Conservation (phyloP, 1,140 invertebrate species). For the Philopotamus ludificatus region DNA sequence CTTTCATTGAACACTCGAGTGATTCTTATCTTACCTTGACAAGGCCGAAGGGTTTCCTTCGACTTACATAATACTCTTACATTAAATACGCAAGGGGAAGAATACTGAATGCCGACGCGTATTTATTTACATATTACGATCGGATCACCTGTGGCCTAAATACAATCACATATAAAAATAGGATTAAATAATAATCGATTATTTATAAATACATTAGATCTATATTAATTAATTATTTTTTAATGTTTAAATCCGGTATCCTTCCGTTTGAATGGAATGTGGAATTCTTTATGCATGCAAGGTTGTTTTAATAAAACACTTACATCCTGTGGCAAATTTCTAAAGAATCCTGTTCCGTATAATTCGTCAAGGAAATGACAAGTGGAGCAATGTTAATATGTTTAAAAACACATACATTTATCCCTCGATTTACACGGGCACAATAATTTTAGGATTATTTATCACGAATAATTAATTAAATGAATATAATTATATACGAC, state of each 20-base stretch:
- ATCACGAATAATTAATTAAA: too few species aligned
- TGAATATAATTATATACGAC: too few species aligned
- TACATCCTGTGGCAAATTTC: conserved; percentile 19
- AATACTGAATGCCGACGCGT: conserved; percentile 10
- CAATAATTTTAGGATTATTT: too few species aligned
- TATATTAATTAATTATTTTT: conserved; percentile 6
- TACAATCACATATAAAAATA: neutral
- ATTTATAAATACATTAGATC: neutral
- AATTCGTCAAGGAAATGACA: too few species aligned
- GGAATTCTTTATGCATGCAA: conserved; percentile 35
- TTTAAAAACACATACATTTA: too few species aligned
- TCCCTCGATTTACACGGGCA: too few species aligned
- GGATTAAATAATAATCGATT: neutral
- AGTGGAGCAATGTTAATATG: too few species aligned
- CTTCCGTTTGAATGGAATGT: conserved; percentile 26
- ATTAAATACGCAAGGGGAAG: conserved; percentile 17
- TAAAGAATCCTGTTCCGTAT: too few species aligned
- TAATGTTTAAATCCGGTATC: conserved; percentile 1
- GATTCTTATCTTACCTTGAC: conserved; percentile 40
- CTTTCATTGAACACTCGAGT: conserved; percentile 35
- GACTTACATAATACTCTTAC: conserved; percentile 16
- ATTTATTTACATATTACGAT: neutral
- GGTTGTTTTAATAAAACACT: conserved; percentile 26
- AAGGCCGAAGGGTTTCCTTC: conserved; percentile 37
- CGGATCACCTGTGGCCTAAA: neutral